Evolutionary conservation across 2,888 invertebrate species (phyloP).

Genomic region (Parnassius apollo): DNA sequence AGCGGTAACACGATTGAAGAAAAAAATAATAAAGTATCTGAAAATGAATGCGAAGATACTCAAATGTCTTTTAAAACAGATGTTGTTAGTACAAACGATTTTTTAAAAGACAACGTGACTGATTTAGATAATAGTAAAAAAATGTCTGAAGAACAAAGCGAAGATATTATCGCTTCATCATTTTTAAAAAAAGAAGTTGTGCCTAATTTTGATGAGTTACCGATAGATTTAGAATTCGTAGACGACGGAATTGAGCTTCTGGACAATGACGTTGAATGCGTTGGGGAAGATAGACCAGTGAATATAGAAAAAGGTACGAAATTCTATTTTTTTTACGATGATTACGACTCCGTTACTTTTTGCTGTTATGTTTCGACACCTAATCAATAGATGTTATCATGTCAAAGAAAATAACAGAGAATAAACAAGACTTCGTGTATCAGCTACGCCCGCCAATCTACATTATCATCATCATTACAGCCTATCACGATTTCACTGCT

Average conservation of each 20-base stretch:
- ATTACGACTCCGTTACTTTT: background rate
- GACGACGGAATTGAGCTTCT: constrained; percentile 48
- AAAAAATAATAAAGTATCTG: too few relatives aligned
- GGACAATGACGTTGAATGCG: constrained; percentile 45
- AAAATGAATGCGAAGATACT: background rate
- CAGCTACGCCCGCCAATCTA: too few relatives aligned
- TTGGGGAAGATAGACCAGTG: constrained; percentile 22
- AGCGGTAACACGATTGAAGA: too few relatives aligned
- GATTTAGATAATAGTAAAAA: background rate
- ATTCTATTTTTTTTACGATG: background rate
- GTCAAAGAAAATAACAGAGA: too few relatives aligned
- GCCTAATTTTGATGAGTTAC: constrained; percentile 16
- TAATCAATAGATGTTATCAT: too few relatives aligned
- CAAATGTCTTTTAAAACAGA: background rate
- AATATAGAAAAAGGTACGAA: constrained; percentile 30
- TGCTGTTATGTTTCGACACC: too few relatives aligned
- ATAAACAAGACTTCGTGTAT: too few relatives aligned
- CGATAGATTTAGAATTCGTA: constrained; percentile 40
- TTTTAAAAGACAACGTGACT: background rate
- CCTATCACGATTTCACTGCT: too few relatives aligned
- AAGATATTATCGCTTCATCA: background rate
- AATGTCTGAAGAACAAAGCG: background rate
- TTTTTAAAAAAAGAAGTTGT: background rate
- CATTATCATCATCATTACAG: too few relatives aligned
- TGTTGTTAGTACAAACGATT: background rate